Percentiles rank a stretch among this genome's conserved stretches.
phyloP scores from a whole-genome alignment of 2,888 invertebrate species.

The Aproaerema taeniolella region DNA sequence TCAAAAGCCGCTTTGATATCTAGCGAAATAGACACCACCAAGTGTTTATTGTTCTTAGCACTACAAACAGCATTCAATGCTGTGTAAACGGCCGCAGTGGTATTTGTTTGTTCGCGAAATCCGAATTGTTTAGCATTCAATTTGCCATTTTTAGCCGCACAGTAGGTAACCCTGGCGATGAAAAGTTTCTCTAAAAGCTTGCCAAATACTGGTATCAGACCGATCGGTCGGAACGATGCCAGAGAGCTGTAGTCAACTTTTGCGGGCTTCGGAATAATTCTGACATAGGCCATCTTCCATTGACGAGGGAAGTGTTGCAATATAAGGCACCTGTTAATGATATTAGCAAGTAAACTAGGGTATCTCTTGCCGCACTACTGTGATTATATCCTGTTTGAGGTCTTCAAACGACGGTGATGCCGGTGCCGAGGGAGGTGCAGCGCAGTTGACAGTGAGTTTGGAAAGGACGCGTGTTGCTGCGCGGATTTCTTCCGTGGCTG shows the following conservation, averaged over 20 bases:
- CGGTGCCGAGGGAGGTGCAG: no score
- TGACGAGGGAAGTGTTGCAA: slow-evolving; percentile 13
- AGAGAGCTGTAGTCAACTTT: slow-evolving; percentile 13
- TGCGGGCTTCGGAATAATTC: slow-evolving; percentile 21
- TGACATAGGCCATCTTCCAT: slow-evolving; percentile 19
- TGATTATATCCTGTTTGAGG: no score
- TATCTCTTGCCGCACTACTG: no score
- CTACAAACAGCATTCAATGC: background rate
- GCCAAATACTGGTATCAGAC: slow-evolving; percentile 14
- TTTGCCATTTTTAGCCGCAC: background rate
- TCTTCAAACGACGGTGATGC: no score
- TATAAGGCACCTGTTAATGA: background rate
- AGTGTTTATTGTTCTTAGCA: background rate
- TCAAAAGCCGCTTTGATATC: slow-evolving; percentile 17
- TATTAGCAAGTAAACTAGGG: background rate
- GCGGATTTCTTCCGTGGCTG: no score
- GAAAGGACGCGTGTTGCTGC: no score
- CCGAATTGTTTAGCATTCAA: background rate
- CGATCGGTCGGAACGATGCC: slow-evolving; percentile 19
- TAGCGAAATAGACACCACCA: slow-evolving; percentile 6
- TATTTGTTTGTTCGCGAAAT: slow-evolving; percentile 3
- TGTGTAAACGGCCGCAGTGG: background rate
- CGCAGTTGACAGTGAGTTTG: no score
- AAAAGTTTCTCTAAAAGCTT: slow-evolving; percentile 15
- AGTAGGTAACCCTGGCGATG: background rate